Evolutionary conservation across 2,113 vertebrate species (phyloP), one percentile per base, ranked within the genome.

Genomic region (Trogon surrucura): DNA sequence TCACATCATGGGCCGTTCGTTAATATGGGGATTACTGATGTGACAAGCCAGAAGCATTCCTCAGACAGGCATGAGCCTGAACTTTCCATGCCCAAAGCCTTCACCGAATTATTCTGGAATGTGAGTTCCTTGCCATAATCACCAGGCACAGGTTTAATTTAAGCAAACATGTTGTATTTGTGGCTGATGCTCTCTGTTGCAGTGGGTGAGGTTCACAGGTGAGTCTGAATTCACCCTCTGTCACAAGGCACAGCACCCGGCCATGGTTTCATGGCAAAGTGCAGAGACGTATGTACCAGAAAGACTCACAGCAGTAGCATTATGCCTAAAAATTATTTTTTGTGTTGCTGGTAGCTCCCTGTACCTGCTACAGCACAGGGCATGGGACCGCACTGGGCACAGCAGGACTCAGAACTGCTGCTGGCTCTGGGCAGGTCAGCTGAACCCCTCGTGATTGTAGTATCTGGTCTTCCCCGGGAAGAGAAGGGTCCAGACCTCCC

Each of bases 21-120:
- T 92, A 92, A 71, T 51, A 85, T 32, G 16, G 64, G 71, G 79
- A 92, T 97, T 95, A 95, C 93, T 79, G 86, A 72, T 65, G 79
- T 88, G 83, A 88, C 92, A 97, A 96, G 93, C 90, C 95, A 72
- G 83, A 93, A 96, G 88, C 53, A 91, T 70, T 91, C 81, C 44
- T 58, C 77, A 91, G 69, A 66, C 75, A 95, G 29, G 45, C 51
- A 36, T 8, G 56, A 88, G 57, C 75, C 65, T 77, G 75, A 66
- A 95, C 84, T 38, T 75, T 57, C 89, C 45, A 30, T 47, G 29
- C 25, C 26, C 82, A 87, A 71, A 93, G 80, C 77, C 47, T 79
- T 77, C 77, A 34, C 41, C 53, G 60, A 58, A 54, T 74, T 53
- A 58, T 26, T 75, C 65, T 53, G 72, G 80, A 72, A 80, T 13